Base-by-base conservation (phyloP, 1,140 invertebrate species). In the Hyphantria cunea region DNA sequence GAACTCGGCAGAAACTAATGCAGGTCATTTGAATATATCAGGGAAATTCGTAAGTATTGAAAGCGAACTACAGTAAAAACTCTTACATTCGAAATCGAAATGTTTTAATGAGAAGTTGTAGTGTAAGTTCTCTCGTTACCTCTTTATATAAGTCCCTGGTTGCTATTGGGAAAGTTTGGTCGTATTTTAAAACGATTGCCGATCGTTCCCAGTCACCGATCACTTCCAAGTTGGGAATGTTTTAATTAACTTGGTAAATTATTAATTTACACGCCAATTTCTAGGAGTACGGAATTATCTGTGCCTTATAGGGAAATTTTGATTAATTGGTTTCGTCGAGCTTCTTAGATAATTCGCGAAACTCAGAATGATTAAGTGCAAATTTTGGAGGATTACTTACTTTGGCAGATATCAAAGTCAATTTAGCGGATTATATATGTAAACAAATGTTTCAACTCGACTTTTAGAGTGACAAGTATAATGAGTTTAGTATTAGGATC, bases 161-260 rank as follows among this genome's bases (percentile, higher is more conserved):
- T 15, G 13, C 53, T 17, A 56, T 56, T 47, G 31, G 15, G n/a
- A 56, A 56, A 56, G 7, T 56, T 56, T 9, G 31, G n/a, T 47
- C 53, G 44, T 56, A 56, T 56, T 56, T 56, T 45, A 14, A 56
- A 56, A 56, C 8, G n/a, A 3, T 39, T 39, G 25, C 12, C n/a
- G 31, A 34, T 41, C 52, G 15, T 39, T 25, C 13, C n/a, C 37
- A 39, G 44, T 56, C 41, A 56, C 42, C 53, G 44, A 56, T 34
- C 42, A 47, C 12, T 31, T 44, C 17, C 14, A 61, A 64, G 50
- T 11, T 37, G 31, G 34, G 64, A 64, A 64, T 58, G 51, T 61
- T 59, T 64, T 64, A 63, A 72, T 66, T 60, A 65, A 66, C 59
- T 68, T 60, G 52, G 54, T 17, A 53, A 70, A 66, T 68, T 72